Evolutionary conservation across 2,797 vertebrate genomes (phyloP).

Genomic region (Ambastaia sidthimunki): DNA sequence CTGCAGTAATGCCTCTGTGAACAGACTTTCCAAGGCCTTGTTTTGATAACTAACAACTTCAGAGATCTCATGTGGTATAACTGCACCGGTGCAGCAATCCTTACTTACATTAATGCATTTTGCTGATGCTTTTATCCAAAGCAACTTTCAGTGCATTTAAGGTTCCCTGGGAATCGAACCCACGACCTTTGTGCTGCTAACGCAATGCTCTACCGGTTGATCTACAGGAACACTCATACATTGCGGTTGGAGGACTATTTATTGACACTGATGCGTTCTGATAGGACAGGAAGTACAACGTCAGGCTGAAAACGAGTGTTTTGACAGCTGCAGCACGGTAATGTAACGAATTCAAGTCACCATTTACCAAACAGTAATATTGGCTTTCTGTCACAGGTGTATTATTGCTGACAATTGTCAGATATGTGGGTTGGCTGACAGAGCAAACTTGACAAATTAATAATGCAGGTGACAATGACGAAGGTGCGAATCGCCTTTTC

Average conservation of each 20-base stretch:
- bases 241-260: slow-evolving; percentile 31
- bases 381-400: slow-evolving; percentile 67
- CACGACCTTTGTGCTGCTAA: too few species aligned
- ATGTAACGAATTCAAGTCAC: slow-evolving; percentile 62
- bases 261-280: slow-evolving; percentile 66
- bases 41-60: background rate
- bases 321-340: slow-evolving; percentile 47
- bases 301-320: slow-evolving; percentile 41
- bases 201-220: too few species aligned
- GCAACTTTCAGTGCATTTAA: background rate
- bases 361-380: slow-evolving; percentile 63
- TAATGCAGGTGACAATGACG: slow-evolving; percentile 37
- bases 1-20: background rate
- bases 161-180: too few species aligned
- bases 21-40: background rate
- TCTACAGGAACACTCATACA: too few species aligned
- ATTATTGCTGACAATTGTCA: slow-evolving; percentile 66
- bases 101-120: too few species aligned
- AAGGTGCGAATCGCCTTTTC: slow-evolving; percentile 40
- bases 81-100: background rate
- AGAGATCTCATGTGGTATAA: background rate
- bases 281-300: slow-evolving; percentile 61
- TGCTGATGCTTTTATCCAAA: background rate
- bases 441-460: slow-evolving; percentile 55
- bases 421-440: slow-evolving; percentile 64